A percentile compares a stretch with the other conserved stretches of the same genome.
Evolutionary conservation across 1,140 invertebrate genomes (phyloP).

Genomic region (Drosophila chauvacae): DNA sequence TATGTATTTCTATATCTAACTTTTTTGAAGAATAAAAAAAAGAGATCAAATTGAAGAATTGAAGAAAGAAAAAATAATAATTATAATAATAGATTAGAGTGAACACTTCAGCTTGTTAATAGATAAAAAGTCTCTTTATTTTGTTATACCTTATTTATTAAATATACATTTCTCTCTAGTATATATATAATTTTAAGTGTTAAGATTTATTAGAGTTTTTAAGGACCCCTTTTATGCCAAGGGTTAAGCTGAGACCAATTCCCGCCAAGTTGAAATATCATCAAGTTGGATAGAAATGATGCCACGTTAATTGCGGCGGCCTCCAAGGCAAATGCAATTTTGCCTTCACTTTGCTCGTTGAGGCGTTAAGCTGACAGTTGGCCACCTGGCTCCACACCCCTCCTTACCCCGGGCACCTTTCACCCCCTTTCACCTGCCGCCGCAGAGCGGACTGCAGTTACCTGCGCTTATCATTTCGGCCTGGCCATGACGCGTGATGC

Average conservation of each 20-base stretch:
- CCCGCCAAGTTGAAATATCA: conserved; percentile 49
- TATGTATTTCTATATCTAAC: too few relatives aligned
- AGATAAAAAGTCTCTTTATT: not conserved
- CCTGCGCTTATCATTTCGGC: conserved; percentile 49
- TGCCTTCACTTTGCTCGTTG: conserved; percentile 64
- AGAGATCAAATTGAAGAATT: too few relatives aligned
- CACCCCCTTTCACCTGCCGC: conserved; percentile 12
- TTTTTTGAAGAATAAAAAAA: too few relatives aligned
- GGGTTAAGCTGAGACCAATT: conserved; percentile 31
- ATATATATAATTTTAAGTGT: not conserved
- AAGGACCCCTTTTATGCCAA: not conserved
- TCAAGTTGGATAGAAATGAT: conserved; percentile 68
- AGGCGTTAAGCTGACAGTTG: conserved; percentile 67
- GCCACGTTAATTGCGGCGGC: conserved; percentile 72
- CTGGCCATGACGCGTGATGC: conserved; percentile 50
- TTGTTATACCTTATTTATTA: not conserved
- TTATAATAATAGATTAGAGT: too few relatives aligned
- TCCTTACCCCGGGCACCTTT: conserved; percentile 2
- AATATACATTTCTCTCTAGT: accelerated
- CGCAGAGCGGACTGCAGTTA: not conserved
- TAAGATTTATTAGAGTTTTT: not conserved
- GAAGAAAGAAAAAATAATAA: too few relatives aligned
- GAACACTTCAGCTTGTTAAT: not conserved
- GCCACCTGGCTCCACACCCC: conserved; percentile 23
- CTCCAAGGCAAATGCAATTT: conserved; percentile 69